Base-by-base conservation (phyloP, 2,113 vertebrate species). In the Thomomys bottae region DNA sequence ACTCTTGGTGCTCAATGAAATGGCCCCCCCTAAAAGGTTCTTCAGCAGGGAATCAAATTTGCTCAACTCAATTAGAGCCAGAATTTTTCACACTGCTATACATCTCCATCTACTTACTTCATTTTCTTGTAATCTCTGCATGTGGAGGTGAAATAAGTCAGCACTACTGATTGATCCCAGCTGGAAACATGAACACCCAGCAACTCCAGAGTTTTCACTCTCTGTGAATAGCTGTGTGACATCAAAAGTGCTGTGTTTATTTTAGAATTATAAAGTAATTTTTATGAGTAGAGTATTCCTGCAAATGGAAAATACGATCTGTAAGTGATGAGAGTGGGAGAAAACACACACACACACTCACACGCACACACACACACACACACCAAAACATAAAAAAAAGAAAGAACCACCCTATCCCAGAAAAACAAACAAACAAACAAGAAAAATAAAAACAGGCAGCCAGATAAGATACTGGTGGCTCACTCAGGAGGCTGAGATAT, bases 21-120 rank as follows among this genome's bases (percentile, higher is more conserved):
- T 61, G 59, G 23, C 24, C 18, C 8, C 23, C 30, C 26, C 21
- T 14, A 38, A 21, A 18, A 71, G 12, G 3, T 42, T 15, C 34
- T 14, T 1, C 4, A 40, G 26, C 20, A 40, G 57, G 54, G 59
- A 32, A 36, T 40, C 83, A 28, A 72, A 38, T 6, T 10, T 67
- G 3, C 5, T 21, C 9, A 61, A 3, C 23, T 17, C 42, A 17
- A 0, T 1, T 11, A 40, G 24, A 61, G 20, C 14, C 30, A 66
- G 42, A 45, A 30, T 34, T 83, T n/a, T 42, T 38, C 54, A 21
- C 26, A 20, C n/a, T 57, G 7, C 23, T 77, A 11, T 10, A 9
- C 1, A 23, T 11, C 8, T 0, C 20, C 4, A 8, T 3, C 34
- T 61, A 4, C 10, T 4, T 11, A 30, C 6, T 66, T 34, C 23